Evolutionary conservation across 2,797 vertebrate species (phyloP), one percentile per base, ranked within the genome.

Genomic region (Peromyscus melanophrys): DNA sequence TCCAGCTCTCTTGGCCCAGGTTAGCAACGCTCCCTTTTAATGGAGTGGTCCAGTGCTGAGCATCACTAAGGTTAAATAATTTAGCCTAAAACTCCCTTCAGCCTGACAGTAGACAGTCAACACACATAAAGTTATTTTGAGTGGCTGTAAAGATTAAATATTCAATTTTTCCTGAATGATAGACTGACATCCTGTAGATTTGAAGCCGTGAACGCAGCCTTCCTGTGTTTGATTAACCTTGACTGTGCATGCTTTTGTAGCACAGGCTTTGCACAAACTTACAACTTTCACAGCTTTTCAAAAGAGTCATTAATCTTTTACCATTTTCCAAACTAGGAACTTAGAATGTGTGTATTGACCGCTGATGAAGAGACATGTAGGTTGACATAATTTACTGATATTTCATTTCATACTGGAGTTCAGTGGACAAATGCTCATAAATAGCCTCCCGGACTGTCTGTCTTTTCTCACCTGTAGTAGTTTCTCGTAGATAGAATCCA

Each of bases 181-280:
- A 90, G 95, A 69, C 82, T 95, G 96, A 90, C 85, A 90, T 3
- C 12, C 82, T 78, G 91, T 63, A 87, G 82, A 94, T 94, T 91
- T 14, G 81, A 96, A 84, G 92, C 85, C 57, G 69, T 61, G 63
- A n/a, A 23, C 34, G 69, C 78, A 80, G 85, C 69, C 85, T 73
- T 76, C 61, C 9, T 87, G 92, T 95, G 83, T 97, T 95, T 97
- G 95, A 90, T 97, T 97, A 97, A 98, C 96, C 96, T 97, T 98
- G 96, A 83, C 90, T 87, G 34, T 43, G 69, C 63, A 14, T 92
- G 90, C 52, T 80, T 97, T 92, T 87, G 55, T 85, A 80, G 76
- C 40, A 40, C 49, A 83, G 85, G 86, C 9, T 97, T 90, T 96
- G 76, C 95, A 93, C 40, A 89, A 94, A 97, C 89, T 84, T 94